A percentile compares a stretch with the other conserved stretches of the same genome.
These are phyloP conservation scores for Dichetophora obliterata DNA, from an alignment of 2,888 invertebrate species.

Conservation along the genomic window DNA sequence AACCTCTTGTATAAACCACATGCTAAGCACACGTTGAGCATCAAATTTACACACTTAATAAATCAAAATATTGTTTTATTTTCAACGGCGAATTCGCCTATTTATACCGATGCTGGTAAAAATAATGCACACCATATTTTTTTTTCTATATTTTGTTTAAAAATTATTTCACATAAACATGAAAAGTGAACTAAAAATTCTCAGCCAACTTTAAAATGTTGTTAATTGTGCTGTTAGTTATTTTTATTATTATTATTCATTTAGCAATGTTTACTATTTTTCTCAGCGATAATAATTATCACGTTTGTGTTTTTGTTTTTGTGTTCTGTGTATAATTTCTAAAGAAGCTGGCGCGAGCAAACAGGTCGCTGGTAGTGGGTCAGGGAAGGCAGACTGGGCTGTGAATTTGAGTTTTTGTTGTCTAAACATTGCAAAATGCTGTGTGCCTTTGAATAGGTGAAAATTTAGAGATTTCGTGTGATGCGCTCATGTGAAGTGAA, in stretches of 20 bases:
- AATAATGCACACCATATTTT: neutral
- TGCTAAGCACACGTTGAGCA: neutral
- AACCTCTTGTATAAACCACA: conserved; percentile 3
- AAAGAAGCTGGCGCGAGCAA: too few species aligned
- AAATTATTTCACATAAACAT: neutral
- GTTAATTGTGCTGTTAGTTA: conserved; percentile 8
- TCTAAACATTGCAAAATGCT: too few species aligned
- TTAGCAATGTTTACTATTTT: conserved; percentile 6
- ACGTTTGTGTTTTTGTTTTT: neutral
- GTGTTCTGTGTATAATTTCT: too few species aligned
- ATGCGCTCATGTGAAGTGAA: too few species aligned
- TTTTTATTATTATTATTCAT: neutral
- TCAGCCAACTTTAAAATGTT: conserved; percentile 19
- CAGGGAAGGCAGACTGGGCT: too few species aligned
- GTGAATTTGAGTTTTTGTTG: too few species aligned
- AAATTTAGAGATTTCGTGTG: too few species aligned
- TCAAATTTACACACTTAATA: conserved; percentile 9
- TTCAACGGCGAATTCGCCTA: neutral
- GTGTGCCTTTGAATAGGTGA: too few species aligned
- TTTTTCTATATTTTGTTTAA: neutral
- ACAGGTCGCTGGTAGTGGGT: too few species aligned
- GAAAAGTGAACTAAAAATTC: conserved; percentile 33
- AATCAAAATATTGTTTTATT: conserved; percentile 18
- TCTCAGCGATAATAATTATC: neutral
- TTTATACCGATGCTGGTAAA: neutral